Base-by-base conservation (phyloP, 2,888 invertebrate species). In the Nemotelus pantherinus region DNA sequence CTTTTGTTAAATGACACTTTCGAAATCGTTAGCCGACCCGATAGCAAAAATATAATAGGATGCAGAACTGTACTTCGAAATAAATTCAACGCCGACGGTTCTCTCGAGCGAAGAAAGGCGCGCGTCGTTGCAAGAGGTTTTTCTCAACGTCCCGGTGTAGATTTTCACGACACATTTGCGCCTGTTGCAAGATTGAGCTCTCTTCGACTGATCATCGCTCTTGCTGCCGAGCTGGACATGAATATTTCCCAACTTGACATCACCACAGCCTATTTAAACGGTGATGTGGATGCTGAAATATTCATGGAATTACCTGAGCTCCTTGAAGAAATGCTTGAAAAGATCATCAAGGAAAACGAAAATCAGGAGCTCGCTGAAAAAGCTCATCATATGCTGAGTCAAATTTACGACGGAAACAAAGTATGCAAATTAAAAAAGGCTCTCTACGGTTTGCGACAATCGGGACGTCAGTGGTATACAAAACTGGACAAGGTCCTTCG, bases 181-280 rank as follows among this genome's bases (percentile, higher is more conserved):
- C n/a, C n/a, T n/a, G n/a, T n/a, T n/a, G n/a, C n/a, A n/a, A n/a
- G n/a, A n/a, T n/a, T n/a, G 2, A 58, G 58, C 39, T 58, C 72
- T 9, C 79, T 81, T 77, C 78, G 81, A 63, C 57, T 82, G 2
- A 39, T 82, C 5, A 77, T 81, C 55, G 82, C 80, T 58, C 45
- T 81, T 4, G 81, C 81, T 4, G 81, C 80, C 2, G 76, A 81
- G 77, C 41, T 70, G 2, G 70, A 79, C 4, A 77, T 82, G 44
- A 78, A 78, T 10, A 77, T 82, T 6, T 77, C 78, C 39, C 82
- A 82, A 57, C 67, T 80, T 55, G 80, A 82, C 76, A 80, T 82
- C 45, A 81, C 80, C 4, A 80, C 80, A 41, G 81, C 82, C 3
- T 81, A 81, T 75, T 65, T 82, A 47, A 81, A 81, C 50, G 80